phyloP scores from a whole-genome alignment of 2,113 vertebrate species.

The Caretta caretta region DNA sequence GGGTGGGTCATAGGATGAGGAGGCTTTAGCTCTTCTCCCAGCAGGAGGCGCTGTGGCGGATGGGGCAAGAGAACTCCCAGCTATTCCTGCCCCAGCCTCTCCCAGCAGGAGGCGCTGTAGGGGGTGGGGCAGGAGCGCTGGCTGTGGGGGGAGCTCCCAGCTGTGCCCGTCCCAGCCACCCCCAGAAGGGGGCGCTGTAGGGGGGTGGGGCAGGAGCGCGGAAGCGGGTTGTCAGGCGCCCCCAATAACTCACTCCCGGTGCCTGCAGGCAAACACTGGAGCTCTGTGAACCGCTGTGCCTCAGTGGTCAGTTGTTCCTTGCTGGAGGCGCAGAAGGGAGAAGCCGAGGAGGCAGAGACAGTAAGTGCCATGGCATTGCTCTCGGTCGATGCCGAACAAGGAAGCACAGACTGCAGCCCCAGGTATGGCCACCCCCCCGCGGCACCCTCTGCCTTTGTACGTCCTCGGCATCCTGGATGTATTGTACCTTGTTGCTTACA shows the following conservation, averaged over 20 bases:
- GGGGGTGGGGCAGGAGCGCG: too few species aligned
- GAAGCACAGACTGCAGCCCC: constrained; percentile 59
- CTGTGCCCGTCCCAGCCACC: too few species aligned
- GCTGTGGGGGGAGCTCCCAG: too few species aligned
- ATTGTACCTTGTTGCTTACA: neutral
- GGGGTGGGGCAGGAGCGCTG: neutral
- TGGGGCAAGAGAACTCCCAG: too few species aligned
- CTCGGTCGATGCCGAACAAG: constrained; percentile 88
- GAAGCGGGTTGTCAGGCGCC: neutral
- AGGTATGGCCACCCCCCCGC: constrained; percentile 67
- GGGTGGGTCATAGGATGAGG: neutral
- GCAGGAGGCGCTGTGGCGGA: neutral
- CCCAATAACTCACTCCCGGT: neutral
- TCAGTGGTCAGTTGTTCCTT: constrained; percentile 82
- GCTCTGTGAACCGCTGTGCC: constrained; percentile 81
- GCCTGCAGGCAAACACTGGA: constrained; percentile 89
- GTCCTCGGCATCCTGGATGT: neutral
- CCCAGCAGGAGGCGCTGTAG: too few species aligned
- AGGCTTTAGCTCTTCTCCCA: neutral
- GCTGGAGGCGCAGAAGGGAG: constrained; percentile 88
- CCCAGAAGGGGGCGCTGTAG: too few species aligned
- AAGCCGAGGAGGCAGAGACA: constrained; percentile 90
- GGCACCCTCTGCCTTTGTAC: neutral
- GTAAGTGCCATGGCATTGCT: constrained; percentile 93
- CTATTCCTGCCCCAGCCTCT: neutral